Evolutionary conservation across 2,113 vertebrate genomes (phyloP), one percentile per base, ranked within the genome.

Genomic region (Melanotaenia duboulayi): DNA sequence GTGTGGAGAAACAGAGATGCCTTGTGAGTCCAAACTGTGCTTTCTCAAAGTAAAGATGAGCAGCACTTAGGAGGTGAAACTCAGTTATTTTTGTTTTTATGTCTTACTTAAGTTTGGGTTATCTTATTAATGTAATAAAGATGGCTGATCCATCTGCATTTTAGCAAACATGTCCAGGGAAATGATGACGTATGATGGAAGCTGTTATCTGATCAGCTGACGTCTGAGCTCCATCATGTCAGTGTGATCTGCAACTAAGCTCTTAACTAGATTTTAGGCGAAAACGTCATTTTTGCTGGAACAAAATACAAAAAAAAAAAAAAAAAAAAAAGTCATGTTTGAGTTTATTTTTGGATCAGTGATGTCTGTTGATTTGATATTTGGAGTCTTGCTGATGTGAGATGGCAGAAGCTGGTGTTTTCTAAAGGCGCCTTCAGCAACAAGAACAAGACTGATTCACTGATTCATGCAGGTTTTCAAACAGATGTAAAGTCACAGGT

Each of bases 241-340:
- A 65, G 65, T 74, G 67, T 76, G 85, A 89, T 78, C 82, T 78
- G 71, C 63, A 60, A 83, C 52, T 91, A 84, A 90, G 78, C 83
- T 76, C 66, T 64, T 88, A 84, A 90, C 71, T 78, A 83, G 84
- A 90, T 90, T 86, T 86, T 44, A 81, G 28, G 57, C n/a, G 69
- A 71, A 77, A 80, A 84, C 75, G 54, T 82, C 67, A 79, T 84
- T 81, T 90, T 81, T 61, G 25, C 54, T 37, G 63, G 61, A 57
- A 65, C 8, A 22, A 71, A 74, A 77, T 59, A 1, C 57, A 60
- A 1, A 28, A 28, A 28, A 84, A 65, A 58, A 63, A 57, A 1
- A 54, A 60, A 1, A 28, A 28, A 28, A 84, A 65, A 58, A 63
- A 57, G 66, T 68, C 42, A 69, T 22, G 77, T 77, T 51, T 44